Evolutionary conservation across 2,113 vertebrate genomes (phyloP), one percentile per base, ranked within the genome.

Genomic region (Spheniscus mendiculus): DNA sequence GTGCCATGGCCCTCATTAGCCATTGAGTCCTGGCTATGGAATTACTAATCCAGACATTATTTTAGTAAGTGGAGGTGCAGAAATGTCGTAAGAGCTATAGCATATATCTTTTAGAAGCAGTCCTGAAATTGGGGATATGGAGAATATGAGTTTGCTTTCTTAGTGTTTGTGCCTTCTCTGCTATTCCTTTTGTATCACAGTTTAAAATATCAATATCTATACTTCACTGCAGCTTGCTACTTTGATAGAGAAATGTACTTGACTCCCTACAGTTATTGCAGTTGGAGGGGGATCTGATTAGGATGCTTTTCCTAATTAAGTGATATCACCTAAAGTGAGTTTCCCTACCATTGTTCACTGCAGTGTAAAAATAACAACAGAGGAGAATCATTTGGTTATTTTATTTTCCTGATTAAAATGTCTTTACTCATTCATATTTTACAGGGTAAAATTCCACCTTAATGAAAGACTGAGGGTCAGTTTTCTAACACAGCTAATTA

Each of bases 291-390:
- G 97, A 97, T 98, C 97, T 98, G 98, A 98, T 98, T 98, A 98
- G 97, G 96, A 97, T 98, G 98, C 97, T 98, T 98, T 98, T 97
- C 98, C 98, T 98, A 98, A 98, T 98, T 98, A 98, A 98, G 98
- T 98, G 98, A 98, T 98, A 98, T 95, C 98, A 95, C 97, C 98
- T 98, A 98, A 98, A 98, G 97, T 98, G 98, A 98, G 91, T 98
- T 98, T 98, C 96, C 97, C 97, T 97, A 96, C 97, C 96, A 98
- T 98, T 98, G 98, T 98, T 98, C 98, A 97, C 95, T 95, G 93
- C 53, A 58, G 94, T 97, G 71, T 91, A 98, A 98, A 97, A 98
- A 98, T 98, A 98, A 98, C 97, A 98, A 98, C 98, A 98, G 97
- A 97, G 94, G 90, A 98, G 83, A 98, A 97, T 97, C 67, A 97